phyloP scores from a whole-genome alignment of 2,888 invertebrate genomes.

The Meteorus colon region DNA sequence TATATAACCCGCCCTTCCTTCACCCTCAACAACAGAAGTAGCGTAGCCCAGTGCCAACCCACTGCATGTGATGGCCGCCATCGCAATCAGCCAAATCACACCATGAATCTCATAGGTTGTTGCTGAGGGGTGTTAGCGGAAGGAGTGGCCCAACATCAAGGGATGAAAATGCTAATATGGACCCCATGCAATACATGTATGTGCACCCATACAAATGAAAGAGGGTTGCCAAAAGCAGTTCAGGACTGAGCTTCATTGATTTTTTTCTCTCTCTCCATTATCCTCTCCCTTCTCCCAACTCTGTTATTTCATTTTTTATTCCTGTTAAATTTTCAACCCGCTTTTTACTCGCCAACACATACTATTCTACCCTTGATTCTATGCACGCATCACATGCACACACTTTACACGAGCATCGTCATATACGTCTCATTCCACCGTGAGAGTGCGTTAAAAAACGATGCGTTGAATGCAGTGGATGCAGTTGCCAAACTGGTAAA shows the following conservation, averaged over 20 bases:
- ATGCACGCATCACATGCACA: slow-evolving; percentile 38
- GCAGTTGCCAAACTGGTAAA: slow-evolving; percentile 9
- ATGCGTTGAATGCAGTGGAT: slow-evolving; percentile 27
- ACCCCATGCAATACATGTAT: slow-evolving; percentile 46
- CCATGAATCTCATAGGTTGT: slow-evolving; percentile 54
- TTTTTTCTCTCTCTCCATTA: slow-evolving; percentile 59
- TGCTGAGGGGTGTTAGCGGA: slow-evolving; percentile 46
- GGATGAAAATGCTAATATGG: slow-evolving; percentile 58
- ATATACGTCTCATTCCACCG: slow-evolving; percentile 33
- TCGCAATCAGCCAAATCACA: slow-evolving; percentile 35
- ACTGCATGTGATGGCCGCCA: slow-evolving; percentile 13
- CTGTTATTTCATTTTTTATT: slow-evolving; percentile 22
- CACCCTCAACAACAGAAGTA: not conserved
- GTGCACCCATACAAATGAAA: slow-evolving; percentile 49
- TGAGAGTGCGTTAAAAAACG: slow-evolving; percentile 47
- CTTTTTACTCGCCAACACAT: slow-evolving; percentile 38
- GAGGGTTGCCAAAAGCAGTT: slow-evolving; percentile 52
- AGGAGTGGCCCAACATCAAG: slow-evolving; percentile 61
- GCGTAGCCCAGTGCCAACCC: not conserved
- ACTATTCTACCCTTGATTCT: slow-evolving; percentile 33
- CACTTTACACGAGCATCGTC: slow-evolving; percentile 1
- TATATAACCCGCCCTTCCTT: not conserved
- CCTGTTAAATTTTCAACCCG: slow-evolving; percentile 47
- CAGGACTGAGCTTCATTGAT: slow-evolving; percentile 68
- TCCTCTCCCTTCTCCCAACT: slow-evolving; percentile 29